Evolutionary conservation across 2,888 invertebrate species (phyloP).

Genomic region (Tinea trinotella): DNA sequence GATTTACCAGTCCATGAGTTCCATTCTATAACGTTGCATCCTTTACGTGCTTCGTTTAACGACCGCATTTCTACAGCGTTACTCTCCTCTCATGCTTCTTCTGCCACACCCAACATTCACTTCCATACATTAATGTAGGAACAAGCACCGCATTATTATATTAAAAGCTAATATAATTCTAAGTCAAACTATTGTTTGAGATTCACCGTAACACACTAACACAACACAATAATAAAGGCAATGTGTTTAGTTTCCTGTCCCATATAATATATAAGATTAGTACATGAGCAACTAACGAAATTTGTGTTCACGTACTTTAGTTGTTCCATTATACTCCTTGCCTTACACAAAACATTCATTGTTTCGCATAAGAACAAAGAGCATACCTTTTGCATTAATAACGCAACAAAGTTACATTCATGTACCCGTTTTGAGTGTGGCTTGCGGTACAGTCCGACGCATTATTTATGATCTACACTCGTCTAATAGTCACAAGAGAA

Average conservation of each 20-base stretch:
- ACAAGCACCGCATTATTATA: no score
- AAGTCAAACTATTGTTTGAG: no score
- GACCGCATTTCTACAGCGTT: no score
- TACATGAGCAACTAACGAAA: background rate
- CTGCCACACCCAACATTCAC: no score
- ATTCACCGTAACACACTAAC: no score
- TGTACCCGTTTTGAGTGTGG: conserved; percentile 5
- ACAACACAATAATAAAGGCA: background rate
- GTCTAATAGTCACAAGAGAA: background rate
- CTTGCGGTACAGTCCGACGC: background rate
- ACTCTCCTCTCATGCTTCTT: no score
- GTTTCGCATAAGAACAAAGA: conserved; percentile 13
- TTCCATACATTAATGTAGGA: no score
- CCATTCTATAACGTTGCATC: no score
- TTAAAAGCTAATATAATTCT: no score
- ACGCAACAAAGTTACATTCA: conserved; percentile 8
- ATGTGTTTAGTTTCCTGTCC: background rate
- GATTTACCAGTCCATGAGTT: no score
- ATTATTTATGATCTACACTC: background rate
- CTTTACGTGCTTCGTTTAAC: no score
- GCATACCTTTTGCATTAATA: conserved; percentile 16
- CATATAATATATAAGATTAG: background rate
- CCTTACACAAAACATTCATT: conserved; percentile 14
- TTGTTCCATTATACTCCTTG: conserved; percentile 3
- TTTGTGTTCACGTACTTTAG: background rate